Evolutionary conservation across 2,888 invertebrate genomes (phyloP), one percentile per base, ranked within the genome.

Genomic region (Pheosia gnoma): DNA sequence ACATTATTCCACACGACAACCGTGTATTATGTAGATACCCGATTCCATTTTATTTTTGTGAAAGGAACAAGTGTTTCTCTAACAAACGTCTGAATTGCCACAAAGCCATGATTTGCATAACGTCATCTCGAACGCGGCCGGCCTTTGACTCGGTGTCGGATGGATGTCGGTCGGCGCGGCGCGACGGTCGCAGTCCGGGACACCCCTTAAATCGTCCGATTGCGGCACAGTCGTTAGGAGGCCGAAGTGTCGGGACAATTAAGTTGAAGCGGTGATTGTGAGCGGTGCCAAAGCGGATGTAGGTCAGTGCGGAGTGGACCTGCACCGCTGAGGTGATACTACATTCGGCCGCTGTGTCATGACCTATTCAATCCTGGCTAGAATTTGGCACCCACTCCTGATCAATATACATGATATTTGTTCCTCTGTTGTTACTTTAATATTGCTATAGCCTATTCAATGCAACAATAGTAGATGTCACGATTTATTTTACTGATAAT

Each of bases 181-280:
- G 80, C 74, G 82, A 83, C 80, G 77, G 78, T 79, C 79, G 78
- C 80, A 79, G 82, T 81, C 83, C 83, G 79, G 83, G 84, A 80
- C 80, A 80, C 88, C 87, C 84, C 90, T 91, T 89, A 90, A 89
- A 91, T 90, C 91, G 89, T 84, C 86, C 89, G 91, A 91, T 90
- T 92, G 92, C 90, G 83, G 89, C 89, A 85, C 87, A 88, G 87
- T 93, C 92, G 92, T 93, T 93, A 93, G 90, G 90, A 86, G 86
- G 88, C 85, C 89, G 84, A 88, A 93, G 93, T 93, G 93, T 91
- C 91, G 90, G 88, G 86, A 93, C 92, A 93, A 93, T 93, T 93
- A 93, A 93, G 92, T 90, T 91, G 91, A 91, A 93, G 93, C 93
- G 91, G 88, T 82, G 92, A 93, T 92, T 91, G 93, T 90, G 90